Base-by-base conservation (phyloP, 2,797 vertebrate species). In the Poecilia wingei region DNA sequence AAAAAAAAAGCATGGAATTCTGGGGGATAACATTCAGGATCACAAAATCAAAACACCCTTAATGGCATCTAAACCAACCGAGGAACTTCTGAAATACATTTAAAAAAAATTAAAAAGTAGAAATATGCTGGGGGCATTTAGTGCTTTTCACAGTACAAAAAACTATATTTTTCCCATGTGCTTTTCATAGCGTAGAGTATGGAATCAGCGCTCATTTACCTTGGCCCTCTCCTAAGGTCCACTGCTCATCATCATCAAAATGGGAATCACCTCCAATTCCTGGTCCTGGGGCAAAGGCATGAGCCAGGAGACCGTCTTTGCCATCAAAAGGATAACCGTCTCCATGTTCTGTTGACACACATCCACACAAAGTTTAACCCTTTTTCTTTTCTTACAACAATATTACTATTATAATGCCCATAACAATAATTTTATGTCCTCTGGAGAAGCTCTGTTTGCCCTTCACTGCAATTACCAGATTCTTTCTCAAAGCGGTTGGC, bases 261-360 rank as follows among this genome's bases (percentile, higher is more conserved):
- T 99, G 98, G 53, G 98, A 99, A 90, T 99, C 98, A 69, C 98
- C 98, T n/a, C 98, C 98, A 72, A 98, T 97, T 6, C 98, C 98
- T 59, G 96, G 93, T 74, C 98, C 98, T 0, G 98, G 98, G 68
- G 98, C 98, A 22, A 99, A 99, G 36, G 98, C 98, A 0, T 99
- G 98, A 91, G 98, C 98, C 94, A 99, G 92, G 53, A 99, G 98
- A 28, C 98, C 98, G 0, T 99, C 98, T 85, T 99, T 99, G 61
- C 98, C 98, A 79, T 99, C 98, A 3, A 99, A 99, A 10, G 98
- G 98, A 86, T 99, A 99, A 43, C 98, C 98, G 59, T 99, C 98
- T 10, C 98, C 98, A 0, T 99, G 98, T 80, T 99, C 98, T 99
- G 95, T 79, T 41, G 57, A 88, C 33, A 72, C 4, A 49, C 36